Evolutionary conservation across 2,888 invertebrate species (phyloP), one percentile per base, ranked within the genome.

Genomic region (Aquatica leii): DNA sequence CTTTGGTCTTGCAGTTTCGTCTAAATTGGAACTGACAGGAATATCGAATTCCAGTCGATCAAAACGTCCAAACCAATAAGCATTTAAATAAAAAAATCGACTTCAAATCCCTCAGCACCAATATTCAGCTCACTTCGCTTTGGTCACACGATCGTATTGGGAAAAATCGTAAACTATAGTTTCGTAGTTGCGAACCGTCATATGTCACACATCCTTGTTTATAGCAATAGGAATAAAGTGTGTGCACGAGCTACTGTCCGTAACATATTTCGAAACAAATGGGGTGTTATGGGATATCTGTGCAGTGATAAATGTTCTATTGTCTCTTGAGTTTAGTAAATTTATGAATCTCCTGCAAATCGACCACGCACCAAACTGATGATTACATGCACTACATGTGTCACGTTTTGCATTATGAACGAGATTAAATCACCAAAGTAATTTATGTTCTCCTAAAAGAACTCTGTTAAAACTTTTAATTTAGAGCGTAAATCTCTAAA

Each of bases 61-160:
- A 75, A 76, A 75, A 74, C 61, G 76, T 77, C 76, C 70, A 70
- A 71, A 69, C 71, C 76, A 74, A 74, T 77, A 76, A 74, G 72
- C 74, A 74, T 76, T 75, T 74, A 73, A 74, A 74, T 75, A 71
- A 74, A 75, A 67, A 75, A 74, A 71, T 70, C 71, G 71, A 69
- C 63, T 64, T 65, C 69, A 66, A 72, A 71, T 73, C 74, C 72
- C 75, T 67, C 67, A 64, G 66, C 72, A 69, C 69, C 70, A 69
- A 73, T 76, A 72, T 55, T 53, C 52, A 52, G 59, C 18, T 65
- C 59, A 57, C 51, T 65, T 60, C 57, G 60, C 34, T 37, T 51
- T 57, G 55, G 59, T 57, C 64, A 60, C 60, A 65, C 59, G 59
- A 65, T 52, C 64, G 46, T 20, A 53, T 14, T 6, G 60, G 60